Conservation (phyloP, 2,888 invertebrate genomes). For the Drosophila mettleri region DNA sequence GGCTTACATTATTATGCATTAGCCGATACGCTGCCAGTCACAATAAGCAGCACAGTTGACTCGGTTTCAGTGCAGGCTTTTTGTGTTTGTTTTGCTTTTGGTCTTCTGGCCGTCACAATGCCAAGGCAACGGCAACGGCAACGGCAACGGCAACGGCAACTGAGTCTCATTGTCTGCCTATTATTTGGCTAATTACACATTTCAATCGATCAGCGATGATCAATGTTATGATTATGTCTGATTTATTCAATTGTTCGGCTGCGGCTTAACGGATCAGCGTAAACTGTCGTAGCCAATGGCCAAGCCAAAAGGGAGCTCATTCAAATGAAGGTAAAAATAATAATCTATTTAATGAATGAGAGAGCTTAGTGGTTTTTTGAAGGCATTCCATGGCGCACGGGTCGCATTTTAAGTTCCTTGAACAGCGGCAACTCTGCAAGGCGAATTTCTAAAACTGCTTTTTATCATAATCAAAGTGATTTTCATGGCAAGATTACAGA, state of each 20-base stretch:
- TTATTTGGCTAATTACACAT: slow-evolving; percentile 72
- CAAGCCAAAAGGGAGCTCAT: neutral
- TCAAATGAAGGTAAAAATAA: neutral
- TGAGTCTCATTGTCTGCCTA: slow-evolving; percentile 48
- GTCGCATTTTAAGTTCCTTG: neutral
- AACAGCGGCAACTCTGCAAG: neutral
- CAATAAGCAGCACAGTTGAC: slow-evolving; percentile 29
- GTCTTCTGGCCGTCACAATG: slow-evolving; percentile 65
- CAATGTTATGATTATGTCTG: slow-evolving; percentile 48
- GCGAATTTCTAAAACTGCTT: slow-evolving; percentile 1
- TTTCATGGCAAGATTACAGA: slow-evolving; percentile 1
- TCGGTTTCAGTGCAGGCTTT: slow-evolving; percentile 34
- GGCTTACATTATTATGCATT: slow-evolving; percentile 4
- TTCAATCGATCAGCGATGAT: slow-evolving; percentile 50
- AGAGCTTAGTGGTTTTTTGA: neutral
- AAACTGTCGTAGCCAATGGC: slow-evolving; percentile 22
- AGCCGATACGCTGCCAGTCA: slow-evolving; percentile 18
- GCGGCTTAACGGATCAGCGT: slow-evolving; percentile 20
- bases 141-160: slow-evolving; percentile 10
- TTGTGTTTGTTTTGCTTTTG: slow-evolving; percentile 45
- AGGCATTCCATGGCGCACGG: neutral
- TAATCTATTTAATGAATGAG: neutral
- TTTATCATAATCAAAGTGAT: slow-evolving; percentile 24
- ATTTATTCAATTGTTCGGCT: slow-evolving; percentile 36
- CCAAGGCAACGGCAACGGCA: slow-evolving; percentile 57